Evolutionary conservation across 2,797 vertebrate species (phyloP).

Genomic region (Xyrichtys novacula): DNA sequence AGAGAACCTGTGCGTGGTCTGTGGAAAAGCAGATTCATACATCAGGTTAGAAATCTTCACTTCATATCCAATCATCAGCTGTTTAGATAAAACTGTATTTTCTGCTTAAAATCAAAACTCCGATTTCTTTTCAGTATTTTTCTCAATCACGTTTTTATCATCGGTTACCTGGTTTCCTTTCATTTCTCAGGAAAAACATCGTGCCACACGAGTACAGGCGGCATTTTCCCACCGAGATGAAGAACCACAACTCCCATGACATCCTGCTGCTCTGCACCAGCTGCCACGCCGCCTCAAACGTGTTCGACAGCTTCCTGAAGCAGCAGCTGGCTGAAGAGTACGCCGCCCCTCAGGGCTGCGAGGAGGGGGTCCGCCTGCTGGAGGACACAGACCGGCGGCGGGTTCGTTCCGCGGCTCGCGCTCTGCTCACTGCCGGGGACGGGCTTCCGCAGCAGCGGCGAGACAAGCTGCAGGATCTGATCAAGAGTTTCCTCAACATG

Average conservation of each 20-base stretch:
- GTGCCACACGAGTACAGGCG: slow-evolving; percentile 96
- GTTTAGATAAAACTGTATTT: too few relatives aligned
- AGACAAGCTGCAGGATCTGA: slow-evolving; percentile 86
- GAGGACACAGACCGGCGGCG: slow-evolving; percentile 91
- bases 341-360: slow-evolving; percentile 91
- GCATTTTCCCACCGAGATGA: slow-evolving; percentile 97
- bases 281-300: slow-evolving; percentile 95
- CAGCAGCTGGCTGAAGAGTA: slow-evolving; percentile 92
- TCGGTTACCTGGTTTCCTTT: neutral
- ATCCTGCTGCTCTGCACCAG: slow-evolving; percentile 95
- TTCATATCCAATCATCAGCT: neutral
- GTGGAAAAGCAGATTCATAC: slow-evolving; percentile 95
- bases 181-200: slow-evolving; percentile 92
- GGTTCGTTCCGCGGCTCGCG: slow-evolving; percentile 93
- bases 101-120: too few relatives aligned
- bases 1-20: slow-evolving; percentile 97
- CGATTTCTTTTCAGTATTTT: neutral
- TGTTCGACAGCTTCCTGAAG: slow-evolving; percentile 93
- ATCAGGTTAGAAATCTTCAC: slow-evolving; percentile 87
- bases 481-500: slow-evolving; percentile 84
- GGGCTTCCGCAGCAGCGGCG: slow-evolving; percentile 87
- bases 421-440: slow-evolving; percentile 88
- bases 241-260: slow-evolving; percentile 98
- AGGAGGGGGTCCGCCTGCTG: slow-evolving; percentile 91
- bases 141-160: neutral